Evolutionary conservation across 2,113 vertebrate genomes (phyloP), one percentile per base, ranked within the genome.

Genomic region (Hippocampus comes): DNA sequence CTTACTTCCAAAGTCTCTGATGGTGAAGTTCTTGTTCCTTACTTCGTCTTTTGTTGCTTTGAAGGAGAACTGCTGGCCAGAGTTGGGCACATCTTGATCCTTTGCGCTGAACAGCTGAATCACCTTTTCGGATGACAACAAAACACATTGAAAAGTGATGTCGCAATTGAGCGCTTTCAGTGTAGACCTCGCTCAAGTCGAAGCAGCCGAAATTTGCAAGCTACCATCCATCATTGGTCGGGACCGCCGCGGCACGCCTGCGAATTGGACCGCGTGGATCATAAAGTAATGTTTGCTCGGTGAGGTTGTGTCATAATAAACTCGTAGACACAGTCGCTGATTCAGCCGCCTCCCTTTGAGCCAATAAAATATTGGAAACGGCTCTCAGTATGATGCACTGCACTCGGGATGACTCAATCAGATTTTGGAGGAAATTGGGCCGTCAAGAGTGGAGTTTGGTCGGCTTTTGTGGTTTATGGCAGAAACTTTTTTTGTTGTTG

Each of bases 1-100:
- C 97, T 95, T 90, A 99, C 97, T 98, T 90, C 94, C 95, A 87
- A 96, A 99, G 89, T 99, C 97, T 68, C 93, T 93, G 72, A 99
- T 91, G 81, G 97, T 98, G 86, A 99, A 99, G 83, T 99, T 99
- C 84, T 94, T 95, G 85, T 94, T 97, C 75, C 93, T 94, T 5
- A 90, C 68, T 70, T 94, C 94, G 55, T 97, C 95, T 5, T 94
- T 92, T 66, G 93, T 86, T 23, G 95, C 81, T 87, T 92, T 95
- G 89, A 98, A 99, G 77, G 94, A 94, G 86, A 99, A 98, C 25
- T 90, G 93, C 73, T 98, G 97, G 42, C 95, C 96, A 71, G 92
- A 87, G n/a, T 90, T 91, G 10, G 96, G 92, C 51, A 97, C 87
- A 81, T 99, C 97, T 82, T 93, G 91, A 83, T 99, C 97, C 75